Percentiles rank a stretch among this genome's conserved stretches.
These are phyloP conservation scores for Pseudeuparius sepicola DNA, from an alignment of 2,888 invertebrate genomes.

Conservation along the genomic window DNA sequence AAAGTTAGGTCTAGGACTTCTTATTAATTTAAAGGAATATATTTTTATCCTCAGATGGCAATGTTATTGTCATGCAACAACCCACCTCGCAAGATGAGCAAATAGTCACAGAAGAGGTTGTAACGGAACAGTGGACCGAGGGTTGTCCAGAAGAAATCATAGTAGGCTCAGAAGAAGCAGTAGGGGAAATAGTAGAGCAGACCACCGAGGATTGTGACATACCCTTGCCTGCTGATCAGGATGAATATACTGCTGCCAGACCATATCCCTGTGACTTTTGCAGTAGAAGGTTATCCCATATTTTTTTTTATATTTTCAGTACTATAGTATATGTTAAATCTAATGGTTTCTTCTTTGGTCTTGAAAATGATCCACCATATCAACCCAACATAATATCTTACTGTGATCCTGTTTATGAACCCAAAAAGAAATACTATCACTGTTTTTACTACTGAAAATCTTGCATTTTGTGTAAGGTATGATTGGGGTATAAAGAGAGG, in stretches of 20 bases:
- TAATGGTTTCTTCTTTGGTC: too few relatives aligned
- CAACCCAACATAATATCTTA: too few relatives aligned
- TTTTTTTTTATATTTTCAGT: too few relatives aligned
- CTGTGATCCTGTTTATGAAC: too few relatives aligned
- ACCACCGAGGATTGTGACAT: slow-evolving; percentile 58
- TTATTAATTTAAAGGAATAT: too few relatives aligned
- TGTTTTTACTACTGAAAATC: too few relatives aligned
- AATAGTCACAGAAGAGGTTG: slow-evolving; percentile 67
- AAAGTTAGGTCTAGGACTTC: too few relatives aligned
- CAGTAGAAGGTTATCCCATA: slow-evolving; percentile 60
- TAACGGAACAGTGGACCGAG: slow-evolving; percentile 71
- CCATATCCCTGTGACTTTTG: slow-evolving; percentile 84
- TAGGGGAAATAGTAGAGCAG: slow-evolving; percentile 45
- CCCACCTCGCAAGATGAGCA: slow-evolving; percentile 13
- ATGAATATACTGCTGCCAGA: slow-evolving; percentile 63
- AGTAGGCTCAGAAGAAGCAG: slow-evolving; percentile 46
- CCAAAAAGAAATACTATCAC: too few relatives aligned
- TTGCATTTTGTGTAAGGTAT: too few relatives aligned
- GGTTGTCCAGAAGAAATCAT: slow-evolving; percentile 38
- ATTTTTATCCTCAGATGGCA: slow-evolving; percentile 33
- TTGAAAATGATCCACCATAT: too few relatives aligned
- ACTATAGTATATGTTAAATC: too few relatives aligned
- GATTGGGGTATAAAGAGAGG: not conserved
- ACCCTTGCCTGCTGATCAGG: slow-evolving; percentile 72
- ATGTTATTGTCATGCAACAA: slow-evolving; percentile 36